Conservation (phyloP, 35 echinoderm and acorn worm species). For the Ophiothrix spiculata region DNA sequence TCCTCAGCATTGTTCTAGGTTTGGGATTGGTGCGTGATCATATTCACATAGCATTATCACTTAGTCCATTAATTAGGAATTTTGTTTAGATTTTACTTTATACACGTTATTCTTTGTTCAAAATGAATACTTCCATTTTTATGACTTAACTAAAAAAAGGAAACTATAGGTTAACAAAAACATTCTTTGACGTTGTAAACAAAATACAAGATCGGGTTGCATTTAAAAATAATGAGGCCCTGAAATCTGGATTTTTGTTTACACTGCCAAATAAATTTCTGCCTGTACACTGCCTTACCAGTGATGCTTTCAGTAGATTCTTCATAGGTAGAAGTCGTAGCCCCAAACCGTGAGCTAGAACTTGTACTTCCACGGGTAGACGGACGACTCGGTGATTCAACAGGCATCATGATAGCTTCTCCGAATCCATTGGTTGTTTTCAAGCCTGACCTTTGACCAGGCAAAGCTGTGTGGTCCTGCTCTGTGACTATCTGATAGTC, state of each 20-base stretch:
- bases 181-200: neutral
- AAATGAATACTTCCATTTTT: neutral
- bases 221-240: too few relatives aligned
- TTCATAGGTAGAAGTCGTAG: slow-evolving; percentile 87
- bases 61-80: too few relatives aligned
- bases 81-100: too few relatives aligned
- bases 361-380: slow-evolving; percentile 65
- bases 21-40: too few relatives aligned
- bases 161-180: neutral
- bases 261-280: too few relatives aligned
- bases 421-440: slow-evolving; percentile 67
- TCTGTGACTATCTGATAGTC: slow-evolving; percentile 98
- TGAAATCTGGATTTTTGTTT: too few relatives aligned
- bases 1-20: too few relatives aligned
- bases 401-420: slow-evolving; percentile 84
- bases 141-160: too few relatives aligned
- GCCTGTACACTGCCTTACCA: slow-evolving; percentile 54
- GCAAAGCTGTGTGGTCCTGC: slow-evolving; percentile 60
- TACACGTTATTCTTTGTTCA: too few relatives aligned
- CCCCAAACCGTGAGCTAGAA: slow-evolving; percentile 84
- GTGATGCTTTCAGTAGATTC: slow-evolving; percentile 88
- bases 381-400: slow-evolving; percentile 78
- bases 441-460: slow-evolving; percentile 54
- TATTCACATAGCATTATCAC: too few relatives aligned
- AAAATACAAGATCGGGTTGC: neutral